Percentiles rank a stretch among this genome's conserved stretches.
Conservation (phyloP, 2,888 invertebrate genomes). For the Cerastis rubricosa region DNA sequence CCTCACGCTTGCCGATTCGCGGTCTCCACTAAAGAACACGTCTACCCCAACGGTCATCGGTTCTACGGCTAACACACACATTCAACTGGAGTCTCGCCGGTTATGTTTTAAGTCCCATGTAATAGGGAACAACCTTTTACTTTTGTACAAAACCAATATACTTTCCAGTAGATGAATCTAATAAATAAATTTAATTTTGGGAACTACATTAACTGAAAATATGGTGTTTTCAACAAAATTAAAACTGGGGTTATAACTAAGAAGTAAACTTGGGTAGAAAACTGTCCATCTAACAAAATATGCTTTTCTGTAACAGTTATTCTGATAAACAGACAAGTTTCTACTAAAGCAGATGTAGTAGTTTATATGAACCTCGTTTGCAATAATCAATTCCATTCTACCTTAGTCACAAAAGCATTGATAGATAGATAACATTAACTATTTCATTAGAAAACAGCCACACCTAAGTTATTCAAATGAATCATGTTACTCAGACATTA, state of each 20-base stretch:
- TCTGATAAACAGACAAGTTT: neutral
- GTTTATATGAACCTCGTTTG: neutral
- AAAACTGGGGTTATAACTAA: neutral
- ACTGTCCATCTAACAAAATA: neutral
- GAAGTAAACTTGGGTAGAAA: neutral
- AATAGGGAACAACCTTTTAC: neutral
- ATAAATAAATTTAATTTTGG: neutral
- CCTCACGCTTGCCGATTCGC: too few relatives aligned
- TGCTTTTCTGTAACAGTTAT: neutral
- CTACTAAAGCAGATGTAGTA: neutral
- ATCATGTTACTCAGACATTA: slow-evolving; percentile 14
- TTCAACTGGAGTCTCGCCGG: too few relatives aligned
- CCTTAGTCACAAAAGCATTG: slow-evolving; percentile 9
- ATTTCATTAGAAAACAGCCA: slow-evolving; percentile 15
- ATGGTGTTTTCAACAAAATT: neutral
- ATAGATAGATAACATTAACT: slow-evolving; percentile 14
- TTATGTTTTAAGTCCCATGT: too few relatives aligned
- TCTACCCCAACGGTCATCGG: too few relatives aligned
- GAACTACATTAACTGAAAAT: neutral
- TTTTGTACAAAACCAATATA: neutral
- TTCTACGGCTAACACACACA: too few relatives aligned
- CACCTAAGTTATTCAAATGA: slow-evolving; percentile 29
- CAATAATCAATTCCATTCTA: slow-evolving; percentile 6
- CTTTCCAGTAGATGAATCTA: neutral
- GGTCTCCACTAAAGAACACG: too few relatives aligned